These are phyloP conservation scores for Patella depressa DNA, from an alignment of 2,888 invertebrate genomes.

Conservation along the genomic window DNA sequence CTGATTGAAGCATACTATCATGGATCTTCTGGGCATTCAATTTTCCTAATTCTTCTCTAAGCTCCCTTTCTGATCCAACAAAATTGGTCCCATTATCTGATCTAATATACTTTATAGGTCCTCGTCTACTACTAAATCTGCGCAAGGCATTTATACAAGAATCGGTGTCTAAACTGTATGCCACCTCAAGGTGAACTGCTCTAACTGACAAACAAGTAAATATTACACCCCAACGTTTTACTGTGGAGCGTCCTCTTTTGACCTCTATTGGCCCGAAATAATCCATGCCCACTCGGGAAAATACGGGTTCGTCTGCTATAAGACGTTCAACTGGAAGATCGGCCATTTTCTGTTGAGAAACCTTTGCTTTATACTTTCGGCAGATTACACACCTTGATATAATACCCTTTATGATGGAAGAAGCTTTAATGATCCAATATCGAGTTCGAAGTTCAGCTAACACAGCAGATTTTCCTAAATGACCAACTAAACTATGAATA, in stretches of 20 bases:
- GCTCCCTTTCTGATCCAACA: constrained; percentile 33
- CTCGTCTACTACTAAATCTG: constrained; percentile 28
- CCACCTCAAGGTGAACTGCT: constrained; percentile 34
- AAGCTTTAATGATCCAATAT: too few species aligned
- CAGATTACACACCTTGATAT: too few species aligned
- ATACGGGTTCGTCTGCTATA: too few species aligned
- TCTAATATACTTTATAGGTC: constrained; percentile 10
- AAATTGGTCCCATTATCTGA: constrained; percentile 35
- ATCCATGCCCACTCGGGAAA: too few species aligned
- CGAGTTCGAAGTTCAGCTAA: too few species aligned
- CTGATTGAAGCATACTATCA: constrained; percentile 23
- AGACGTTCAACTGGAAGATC: too few species aligned
- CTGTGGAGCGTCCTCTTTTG: constrained; percentile 24
- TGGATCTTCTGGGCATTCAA: constrained; percentile 29
- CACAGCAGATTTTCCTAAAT: constrained; percentile 9
- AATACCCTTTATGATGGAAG: too few species aligned
- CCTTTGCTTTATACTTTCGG: too few species aligned
- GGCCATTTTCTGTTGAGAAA: too few species aligned
- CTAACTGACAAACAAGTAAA: constrained; percentile 32
- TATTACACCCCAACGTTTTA: constrained; percentile 34
- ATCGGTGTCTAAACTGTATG: constrained; percentile 23
- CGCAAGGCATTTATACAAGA: constrained; percentile 28
- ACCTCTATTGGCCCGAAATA: too few species aligned
- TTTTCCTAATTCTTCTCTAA: constrained; percentile 24
- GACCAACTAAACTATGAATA: constrained; percentile 13